Conservation (phyloP, 2,888 invertebrate species). For the Agrilus mali region DNA sequence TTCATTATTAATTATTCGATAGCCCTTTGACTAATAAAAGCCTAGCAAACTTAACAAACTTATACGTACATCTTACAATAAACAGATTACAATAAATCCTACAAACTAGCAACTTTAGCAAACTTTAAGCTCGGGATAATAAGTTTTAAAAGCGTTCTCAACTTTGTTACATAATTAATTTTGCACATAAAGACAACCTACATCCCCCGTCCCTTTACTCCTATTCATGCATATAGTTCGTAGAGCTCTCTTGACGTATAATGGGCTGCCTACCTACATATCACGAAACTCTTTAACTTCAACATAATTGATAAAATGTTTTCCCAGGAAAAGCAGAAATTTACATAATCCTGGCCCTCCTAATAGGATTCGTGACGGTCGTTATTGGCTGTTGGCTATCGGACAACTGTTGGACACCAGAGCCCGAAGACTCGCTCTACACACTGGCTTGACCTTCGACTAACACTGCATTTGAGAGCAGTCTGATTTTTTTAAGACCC, state of each 20-base stretch:
- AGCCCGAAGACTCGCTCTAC: conserved; percentile 50
- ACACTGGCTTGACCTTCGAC: conserved; percentile 57
- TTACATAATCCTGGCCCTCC: conserved; percentile 58
- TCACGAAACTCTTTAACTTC: too few species aligned
- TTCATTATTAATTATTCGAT: not conserved
- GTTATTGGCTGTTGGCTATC: conserved; percentile 66
- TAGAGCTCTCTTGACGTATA: too few species aligned
- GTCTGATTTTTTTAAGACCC: conserved; percentile 15
- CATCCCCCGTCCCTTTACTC: not conserved
- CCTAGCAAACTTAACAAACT: too few species aligned
- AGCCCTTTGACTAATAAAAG: not conserved
- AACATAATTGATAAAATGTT: not conserved
- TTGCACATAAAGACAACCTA: too few species aligned
- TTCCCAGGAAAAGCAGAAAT: conserved; percentile 59
- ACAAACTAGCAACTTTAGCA: too few species aligned
- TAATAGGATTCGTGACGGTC: conserved; percentile 60
- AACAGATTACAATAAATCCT: too few species aligned
- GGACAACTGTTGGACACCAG: conserved; percentile 68
- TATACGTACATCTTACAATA: too few species aligned
- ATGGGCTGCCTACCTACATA: too few species aligned
- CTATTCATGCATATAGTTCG: not conserved
- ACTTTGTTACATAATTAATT: not conserved
- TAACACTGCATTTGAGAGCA: conserved; percentile 42
- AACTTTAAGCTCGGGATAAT: too few species aligned
- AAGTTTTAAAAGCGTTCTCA: too few species aligned